A percentile compares a stretch with the other conserved stretches of the same genome.
These are phyloP conservation scores for Amphimallon solstitiale DNA, from an alignment of 2,888 invertebrate genomes.

Conservation along the genomic window DNA sequence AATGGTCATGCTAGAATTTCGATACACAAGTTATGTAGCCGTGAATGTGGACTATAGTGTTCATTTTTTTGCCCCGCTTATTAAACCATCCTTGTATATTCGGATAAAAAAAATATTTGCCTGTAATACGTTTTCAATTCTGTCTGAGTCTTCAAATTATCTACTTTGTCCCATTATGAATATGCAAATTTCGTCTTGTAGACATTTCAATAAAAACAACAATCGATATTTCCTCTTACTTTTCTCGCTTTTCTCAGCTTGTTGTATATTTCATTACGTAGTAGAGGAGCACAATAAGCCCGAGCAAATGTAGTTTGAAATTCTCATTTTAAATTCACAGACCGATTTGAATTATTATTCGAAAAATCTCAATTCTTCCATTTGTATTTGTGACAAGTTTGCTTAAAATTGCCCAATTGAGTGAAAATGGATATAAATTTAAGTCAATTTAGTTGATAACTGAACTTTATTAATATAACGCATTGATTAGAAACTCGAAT, in stretches of 20 bases:
- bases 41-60: no score
- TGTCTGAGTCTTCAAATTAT: background rate
- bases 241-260: background rate
- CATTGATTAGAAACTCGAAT: no score
- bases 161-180: background rate
- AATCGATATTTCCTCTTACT: background rate
- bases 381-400: no score
- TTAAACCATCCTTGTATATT: no score
- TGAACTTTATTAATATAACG: no score
- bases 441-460: no score
- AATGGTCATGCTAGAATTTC: no score
- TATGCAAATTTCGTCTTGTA: background rate
- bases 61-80: no score
- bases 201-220: background rate
- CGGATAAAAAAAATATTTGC: background rate
- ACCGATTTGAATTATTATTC: background rate
- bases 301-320: background rate
- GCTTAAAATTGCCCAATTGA: no score
- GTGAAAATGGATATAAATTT: no score
- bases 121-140: background rate
- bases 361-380: no score
- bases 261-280: background rate
- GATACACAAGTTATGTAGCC: no score
- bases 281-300: background rate
- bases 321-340: background rate